These are phyloP conservation scores for Salvelinus namaycush DNA, from an alignment of 2,113 vertebrate species.

Conservation along the genomic window DNA sequence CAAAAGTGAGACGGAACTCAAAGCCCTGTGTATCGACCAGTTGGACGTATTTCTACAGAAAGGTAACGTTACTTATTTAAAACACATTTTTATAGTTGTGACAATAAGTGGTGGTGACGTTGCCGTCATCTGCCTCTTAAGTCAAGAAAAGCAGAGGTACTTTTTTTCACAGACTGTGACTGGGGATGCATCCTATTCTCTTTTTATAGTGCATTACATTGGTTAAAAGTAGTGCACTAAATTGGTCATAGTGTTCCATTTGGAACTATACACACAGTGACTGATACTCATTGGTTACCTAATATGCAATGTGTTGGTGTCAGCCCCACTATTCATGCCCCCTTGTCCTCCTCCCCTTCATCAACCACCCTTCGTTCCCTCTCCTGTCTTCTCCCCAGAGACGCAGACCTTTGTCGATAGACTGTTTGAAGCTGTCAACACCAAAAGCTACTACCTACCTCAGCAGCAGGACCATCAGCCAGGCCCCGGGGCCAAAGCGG, in stretches of 20 bases:
- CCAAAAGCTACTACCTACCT: conserved; percentile 97
- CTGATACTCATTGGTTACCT: no score
- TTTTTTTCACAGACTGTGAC: no score
- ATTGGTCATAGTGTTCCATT: no score
- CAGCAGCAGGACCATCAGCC: conserved; percentile 81
- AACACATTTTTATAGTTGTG: no score
- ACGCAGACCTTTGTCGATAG: conserved; percentile 97
- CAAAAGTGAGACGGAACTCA: conserved; percentile 95
- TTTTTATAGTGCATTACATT: background rate
- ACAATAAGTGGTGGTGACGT: no score
- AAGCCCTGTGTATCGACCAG: conserved; percentile 97
- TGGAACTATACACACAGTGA: no score
- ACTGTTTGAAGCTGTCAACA: conserved; percentile 95
- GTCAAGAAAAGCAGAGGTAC: no score
- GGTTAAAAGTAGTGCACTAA: no score
- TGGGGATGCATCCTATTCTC: background rate
- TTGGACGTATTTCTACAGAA: conserved; percentile 99
- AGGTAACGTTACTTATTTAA: conserved; percentile 67
- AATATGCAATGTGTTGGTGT: no score
- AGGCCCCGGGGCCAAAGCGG: conserved; percentile 76
- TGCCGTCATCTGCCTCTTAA: no score
- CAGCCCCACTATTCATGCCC: no score
- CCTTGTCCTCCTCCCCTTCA: background rate
- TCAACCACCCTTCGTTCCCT: background rate
- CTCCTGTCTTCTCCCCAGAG: conserved; percentile 73